Evolutionary conservation across 1,140 invertebrate genomes (phyloP).

Genomic region (Araneus ventricosus): DNA sequence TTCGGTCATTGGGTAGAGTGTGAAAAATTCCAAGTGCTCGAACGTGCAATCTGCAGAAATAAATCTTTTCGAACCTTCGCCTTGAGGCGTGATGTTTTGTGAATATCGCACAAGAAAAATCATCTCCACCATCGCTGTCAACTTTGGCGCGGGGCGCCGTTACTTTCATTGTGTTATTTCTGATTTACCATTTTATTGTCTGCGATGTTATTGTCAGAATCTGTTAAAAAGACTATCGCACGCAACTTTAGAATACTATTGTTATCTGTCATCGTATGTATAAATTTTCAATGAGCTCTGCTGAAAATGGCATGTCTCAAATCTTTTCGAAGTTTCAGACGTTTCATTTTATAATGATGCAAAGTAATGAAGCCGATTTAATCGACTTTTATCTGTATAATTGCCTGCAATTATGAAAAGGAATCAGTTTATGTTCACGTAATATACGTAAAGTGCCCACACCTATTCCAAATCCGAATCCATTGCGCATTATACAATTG

Average conservation of each 20-base stretch:
- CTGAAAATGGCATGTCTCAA: background rate
- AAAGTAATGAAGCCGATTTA: too few species aligned
- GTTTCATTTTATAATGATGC: background rate
- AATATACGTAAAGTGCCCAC: too few species aligned
- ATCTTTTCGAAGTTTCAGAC: background rate
- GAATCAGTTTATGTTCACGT: too few species aligned
- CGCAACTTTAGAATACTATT: slow-evolving; percentile 1
- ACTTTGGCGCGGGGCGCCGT: background rate
- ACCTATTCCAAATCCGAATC: too few species aligned
- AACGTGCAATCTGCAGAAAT: background rate
- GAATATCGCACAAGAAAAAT: background rate
- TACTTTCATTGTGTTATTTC: slow-evolving; percentile 23
- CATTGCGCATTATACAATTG: too few species aligned
- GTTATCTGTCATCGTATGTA: slow-evolving; percentile 1
- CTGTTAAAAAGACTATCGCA: slow-evolving; percentile 4
- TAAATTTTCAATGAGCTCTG: background rate
- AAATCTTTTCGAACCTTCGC: slow-evolving; percentile 14
- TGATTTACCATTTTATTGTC: slow-evolving; percentile 50
- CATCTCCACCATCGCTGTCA: background rate
- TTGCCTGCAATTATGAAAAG: too few species aligned
- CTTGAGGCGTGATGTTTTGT: slow-evolving; percentile 31
- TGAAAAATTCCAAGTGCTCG: background rate
- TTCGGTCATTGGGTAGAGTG: slow-evolving; percentile 40
- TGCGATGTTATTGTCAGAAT: background rate
- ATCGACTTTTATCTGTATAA: too few species aligned